Conservation (phyloP, 1,140 invertebrate species). For the Apolygus lucorum region DNA sequence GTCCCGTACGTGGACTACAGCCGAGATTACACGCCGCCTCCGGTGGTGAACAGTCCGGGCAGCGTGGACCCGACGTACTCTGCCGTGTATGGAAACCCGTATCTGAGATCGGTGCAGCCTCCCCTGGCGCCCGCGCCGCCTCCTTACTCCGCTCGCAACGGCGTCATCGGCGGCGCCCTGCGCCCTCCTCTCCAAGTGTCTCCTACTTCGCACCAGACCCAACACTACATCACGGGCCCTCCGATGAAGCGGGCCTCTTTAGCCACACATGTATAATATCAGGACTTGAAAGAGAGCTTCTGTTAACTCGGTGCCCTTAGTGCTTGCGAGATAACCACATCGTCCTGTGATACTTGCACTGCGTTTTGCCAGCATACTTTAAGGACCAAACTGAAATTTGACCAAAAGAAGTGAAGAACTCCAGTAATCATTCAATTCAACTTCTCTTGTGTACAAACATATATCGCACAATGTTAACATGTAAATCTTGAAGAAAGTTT, state of each 20-base stretch:
- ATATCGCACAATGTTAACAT: no score
- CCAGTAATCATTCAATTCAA: no score
- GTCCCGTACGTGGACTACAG: constrained; percentile 80
- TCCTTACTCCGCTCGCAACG: constrained; percentile 35
- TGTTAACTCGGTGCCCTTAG: constrained; percentile 7
- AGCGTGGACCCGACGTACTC: constrained; percentile 73
- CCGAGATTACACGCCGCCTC: constrained; percentile 72
- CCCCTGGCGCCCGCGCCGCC: constrained; percentile 68
- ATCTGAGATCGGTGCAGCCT: constrained; percentile 62
- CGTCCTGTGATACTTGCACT: no score
- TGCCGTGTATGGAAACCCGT: constrained; percentile 81
- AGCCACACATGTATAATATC: constrained; percentile 50
- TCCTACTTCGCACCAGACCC: constrained; percentile 32
- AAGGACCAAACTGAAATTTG: no score
- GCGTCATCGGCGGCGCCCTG: constrained; percentile 37
- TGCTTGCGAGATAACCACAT: neutral
- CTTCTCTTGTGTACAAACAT: no score
- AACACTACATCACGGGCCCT: constrained; percentile 43
- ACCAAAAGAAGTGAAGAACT: no score
- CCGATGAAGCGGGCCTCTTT: constrained; percentile 49
- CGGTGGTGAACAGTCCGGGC: constrained; percentile 33
- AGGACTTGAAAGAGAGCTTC: constrained; percentile 13
- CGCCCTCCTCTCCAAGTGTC: constrained; percentile 34
- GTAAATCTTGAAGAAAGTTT: no score
- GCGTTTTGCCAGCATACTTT: no score